Percentiles rank a stretch among this genome's conserved stretches.
phyloP scores from a whole-genome alignment of 2,888 invertebrate genomes.

The Amiota communis region DNA sequence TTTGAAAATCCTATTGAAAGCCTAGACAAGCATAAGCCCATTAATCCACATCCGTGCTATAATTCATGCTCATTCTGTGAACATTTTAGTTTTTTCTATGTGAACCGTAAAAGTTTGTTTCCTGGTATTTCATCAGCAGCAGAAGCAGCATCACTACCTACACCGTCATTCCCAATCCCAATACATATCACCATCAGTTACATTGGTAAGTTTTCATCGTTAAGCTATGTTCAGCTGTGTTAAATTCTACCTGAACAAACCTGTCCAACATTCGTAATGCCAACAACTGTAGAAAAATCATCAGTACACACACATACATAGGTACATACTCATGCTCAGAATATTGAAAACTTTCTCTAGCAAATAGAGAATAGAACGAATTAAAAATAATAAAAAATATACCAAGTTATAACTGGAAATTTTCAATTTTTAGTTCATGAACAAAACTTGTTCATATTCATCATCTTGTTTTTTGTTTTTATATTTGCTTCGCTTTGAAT shows the following conservation, averaged over 20 bases:
- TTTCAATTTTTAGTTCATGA: constrained; percentile 38
- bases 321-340: not conserved
- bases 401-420: constrained; percentile 21
- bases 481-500: constrained; percentile 1
- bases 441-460: constrained; percentile 10
- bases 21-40: constrained; percentile 44
- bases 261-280: constrained; percentile 34
- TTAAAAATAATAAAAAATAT: not conserved
- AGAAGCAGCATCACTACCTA: too few relatives aligned
- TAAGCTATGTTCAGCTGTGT: not conserved
- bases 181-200: not conserved
- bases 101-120: constrained; percentile 66
- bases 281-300: not conserved
- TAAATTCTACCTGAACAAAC: constrained; percentile 30
- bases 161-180: not conserved
- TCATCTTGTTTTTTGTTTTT: constrained; percentile 7
- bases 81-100: constrained; percentile 61
- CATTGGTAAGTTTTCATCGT: not conserved
- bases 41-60: constrained; percentile 67
- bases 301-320: not conserved
- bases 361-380: constrained; percentile 1
- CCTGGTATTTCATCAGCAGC: constrained; percentile 63
- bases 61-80: constrained; percentile 67
- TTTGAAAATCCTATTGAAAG: constrained; percentile 23
- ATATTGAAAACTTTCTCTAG: not conserved